A percentile compares a stretch with the other conserved stretches of the same genome.
Conservation (phyloP, 2,888 invertebrate species). For the Chrysopilus asiliformis region DNA sequence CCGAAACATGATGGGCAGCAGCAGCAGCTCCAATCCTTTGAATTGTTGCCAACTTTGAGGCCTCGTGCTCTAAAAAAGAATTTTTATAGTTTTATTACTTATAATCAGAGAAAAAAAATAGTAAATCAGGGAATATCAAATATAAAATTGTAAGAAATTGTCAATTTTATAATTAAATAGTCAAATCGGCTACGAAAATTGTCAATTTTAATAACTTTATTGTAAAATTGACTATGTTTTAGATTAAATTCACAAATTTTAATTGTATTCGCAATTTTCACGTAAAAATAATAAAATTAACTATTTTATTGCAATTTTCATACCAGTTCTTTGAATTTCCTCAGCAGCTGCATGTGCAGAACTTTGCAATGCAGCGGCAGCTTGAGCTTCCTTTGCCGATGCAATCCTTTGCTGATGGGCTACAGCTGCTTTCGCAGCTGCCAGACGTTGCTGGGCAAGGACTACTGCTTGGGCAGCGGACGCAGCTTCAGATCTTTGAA, state of each 20-base stretch:
- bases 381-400: conserved; percentile 56
- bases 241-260: no score
- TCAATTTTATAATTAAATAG: no score
- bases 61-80: conserved; percentile 43
- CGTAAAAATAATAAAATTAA: no score
- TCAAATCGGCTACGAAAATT: no score
- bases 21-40: conserved; percentile 44
- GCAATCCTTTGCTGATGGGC: conserved; percentile 60
- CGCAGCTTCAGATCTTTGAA: conserved; percentile 51
- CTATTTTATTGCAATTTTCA: no score
- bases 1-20: conserved; percentile 44
- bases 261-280: no score
- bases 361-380: conserved; percentile 54
- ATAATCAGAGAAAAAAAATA: no score
- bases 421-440: conserved; percentile 54
- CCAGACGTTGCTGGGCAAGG: conserved; percentile 54
- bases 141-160: no score
- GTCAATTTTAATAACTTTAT: no score
- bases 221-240: no score
- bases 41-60: conserved; percentile 45
- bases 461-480: conserved; percentile 52
- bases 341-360: conserved; percentile 52
- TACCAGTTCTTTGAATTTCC: conserved; percentile 52
- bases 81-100: no score
- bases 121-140: no score